Evolutionary conservation across 2,113 vertebrate genomes (phyloP), one percentile per base, ranked within the genome.

Genomic region (Nannobrachium achirus): DNA sequence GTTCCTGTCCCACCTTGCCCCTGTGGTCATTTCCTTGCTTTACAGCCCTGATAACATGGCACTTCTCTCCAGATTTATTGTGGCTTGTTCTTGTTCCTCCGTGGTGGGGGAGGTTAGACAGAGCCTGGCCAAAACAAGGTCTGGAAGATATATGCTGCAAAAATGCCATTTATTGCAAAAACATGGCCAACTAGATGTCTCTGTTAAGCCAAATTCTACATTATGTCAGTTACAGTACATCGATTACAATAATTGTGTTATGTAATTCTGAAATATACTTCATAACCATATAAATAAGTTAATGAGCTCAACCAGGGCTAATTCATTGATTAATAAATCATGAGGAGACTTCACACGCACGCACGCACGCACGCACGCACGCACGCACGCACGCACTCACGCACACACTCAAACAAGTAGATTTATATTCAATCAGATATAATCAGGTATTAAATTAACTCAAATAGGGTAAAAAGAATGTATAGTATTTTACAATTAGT

Each of bases 1-100:
- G 48, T 89, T 92, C 89, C 91, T 90, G 87, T 82, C 76, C 88
- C 80, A 82, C 77, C 84, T 87, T 72, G 69, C 69, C 71, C 59
- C 81, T 41, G 58, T 56, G 33, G 57, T 45, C 25, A 38, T 84
- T 91, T 91, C 84, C 86, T 80, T 75, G 59, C 58, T n/a, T n/a
- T 16, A 9, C 62, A 57, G 53, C 42, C n/a, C 50, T 71, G 80
- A 80, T 75, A 82, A 42, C 18, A 25, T 53, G 60, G 57, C 68
- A 72, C 69, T 13, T 9, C 60, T 50, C 52, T 40, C 46, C 63
- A 77, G 79, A 88, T 86, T 84, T 76, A 86, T 86, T 62, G 19
- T 33, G 41, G 44, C 20, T 40, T 58, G 15, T 38, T 50, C 52
- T 63, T 80, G 69, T 61, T 69, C 51, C 44, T 44, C 46, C 42